These are phyloP conservation scores for Xanthorhoe spadicearia DNA, from an alignment of 2,888 invertebrate species.

Conservation along the genomic window DNA sequence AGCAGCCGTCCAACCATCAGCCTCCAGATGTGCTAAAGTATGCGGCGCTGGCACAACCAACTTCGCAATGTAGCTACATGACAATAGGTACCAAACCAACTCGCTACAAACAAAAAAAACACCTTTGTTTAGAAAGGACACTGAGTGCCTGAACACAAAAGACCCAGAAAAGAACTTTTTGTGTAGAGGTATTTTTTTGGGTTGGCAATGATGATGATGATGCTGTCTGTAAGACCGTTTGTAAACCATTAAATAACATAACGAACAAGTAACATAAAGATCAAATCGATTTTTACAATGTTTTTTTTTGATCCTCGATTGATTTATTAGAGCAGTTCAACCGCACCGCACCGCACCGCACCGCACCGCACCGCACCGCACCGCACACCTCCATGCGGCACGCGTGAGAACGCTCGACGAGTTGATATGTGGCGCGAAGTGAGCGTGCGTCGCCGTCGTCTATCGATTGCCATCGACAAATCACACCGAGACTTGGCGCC, in stretches of 20 bases:
- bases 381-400: slow-evolving; percentile 44
- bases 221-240: too few species aligned
- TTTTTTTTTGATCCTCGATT: too few species aligned
- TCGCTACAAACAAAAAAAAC: background rate
- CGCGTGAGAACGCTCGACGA: slow-evolving; percentile 61
- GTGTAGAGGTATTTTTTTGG: too few species aligned
- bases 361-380: slow-evolving; percentile 49
- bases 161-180: too few species aligned
- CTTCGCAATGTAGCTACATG: background rate
- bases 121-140: too few species aligned
- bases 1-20: background rate
- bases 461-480: background rate
- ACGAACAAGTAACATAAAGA: too few species aligned
- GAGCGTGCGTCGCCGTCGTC: slow-evolving; percentile 1
- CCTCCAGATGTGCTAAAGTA: slow-evolving; percentile 6
- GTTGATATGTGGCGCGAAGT: slow-evolving; percentile 51
- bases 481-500: background rate
- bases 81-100: background rate
- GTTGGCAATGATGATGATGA: too few species aligned
- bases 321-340: slow-evolving; percentile 69
- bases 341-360: slow-evolving; percentile 48
- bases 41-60: slow-evolving; percentile 6
- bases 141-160: too few species aligned
- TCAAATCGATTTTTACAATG: too few species aligned
- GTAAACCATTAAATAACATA: too few species aligned